Evolutionary conservation across 2,888 invertebrate genomes (phyloP).

Genomic region (Horisme vitalbata): DNA sequence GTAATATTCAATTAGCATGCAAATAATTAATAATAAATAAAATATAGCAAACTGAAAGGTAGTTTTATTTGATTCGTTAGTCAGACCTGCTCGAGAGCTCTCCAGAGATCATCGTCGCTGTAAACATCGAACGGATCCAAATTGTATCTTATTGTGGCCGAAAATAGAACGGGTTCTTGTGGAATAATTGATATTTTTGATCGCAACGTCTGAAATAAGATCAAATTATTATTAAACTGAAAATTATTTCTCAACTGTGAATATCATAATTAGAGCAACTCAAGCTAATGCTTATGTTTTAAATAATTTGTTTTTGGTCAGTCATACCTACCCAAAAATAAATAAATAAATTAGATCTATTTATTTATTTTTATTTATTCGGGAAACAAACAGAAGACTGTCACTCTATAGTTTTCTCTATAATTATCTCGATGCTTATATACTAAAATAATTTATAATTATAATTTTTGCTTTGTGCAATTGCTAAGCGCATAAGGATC

Average conservation of each 20-base stretch:
- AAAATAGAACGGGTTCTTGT: conserved; percentile 93
- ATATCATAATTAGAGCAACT: too few relatives aligned
- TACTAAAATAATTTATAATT: too few relatives aligned
- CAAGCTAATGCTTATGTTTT: too few relatives aligned
- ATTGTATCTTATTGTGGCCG: conserved; percentile 86
- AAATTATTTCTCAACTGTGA: background rate
- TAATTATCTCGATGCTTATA: too few relatives aligned
- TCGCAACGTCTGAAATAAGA: conserved; percentile 71
- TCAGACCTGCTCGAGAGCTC: conserved; percentile 86
- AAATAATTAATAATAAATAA: conserved; percentile 2
- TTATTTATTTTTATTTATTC: too few relatives aligned
- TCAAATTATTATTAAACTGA: background rate
- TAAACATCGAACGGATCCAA: conserved; percentile 89
- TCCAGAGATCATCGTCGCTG: conserved; percentile 87
- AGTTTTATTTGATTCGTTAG: conserved; percentile 18
- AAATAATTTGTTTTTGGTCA: too few relatives aligned
- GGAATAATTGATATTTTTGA: conserved; percentile 86
- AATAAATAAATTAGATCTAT: too few relatives aligned
- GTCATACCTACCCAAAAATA: too few relatives aligned
- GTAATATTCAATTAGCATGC: background rate
- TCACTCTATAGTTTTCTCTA: too few relatives aligned
- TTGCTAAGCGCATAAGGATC: too few relatives aligned
- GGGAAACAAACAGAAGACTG: too few relatives aligned
- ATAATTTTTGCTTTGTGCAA: too few relatives aligned
- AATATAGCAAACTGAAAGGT: conserved; percentile 1